A percentile compares a stretch with the other conserved stretches of the same genome.
phyloP scores from a whole-genome alignment of 1,140 invertebrate species.

The Chionoecetes opilio region DNA sequence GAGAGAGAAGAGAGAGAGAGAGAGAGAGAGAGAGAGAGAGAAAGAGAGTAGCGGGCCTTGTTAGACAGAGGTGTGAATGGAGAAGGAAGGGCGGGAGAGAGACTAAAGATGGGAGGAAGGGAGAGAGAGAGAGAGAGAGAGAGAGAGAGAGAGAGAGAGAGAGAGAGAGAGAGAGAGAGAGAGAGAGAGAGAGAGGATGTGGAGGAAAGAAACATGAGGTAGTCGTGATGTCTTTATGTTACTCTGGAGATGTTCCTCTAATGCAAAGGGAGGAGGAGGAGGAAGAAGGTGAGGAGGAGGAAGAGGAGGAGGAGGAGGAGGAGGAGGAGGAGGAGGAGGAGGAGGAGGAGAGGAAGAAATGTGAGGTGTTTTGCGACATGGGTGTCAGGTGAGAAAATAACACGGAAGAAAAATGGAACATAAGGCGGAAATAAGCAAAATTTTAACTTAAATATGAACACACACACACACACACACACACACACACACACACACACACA shows the following conservation, averaged over 20 bases:
- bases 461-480: background rate
- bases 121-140: no score
- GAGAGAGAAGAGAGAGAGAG: background rate
- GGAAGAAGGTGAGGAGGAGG: background rate
- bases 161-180: conserved; percentile 25
- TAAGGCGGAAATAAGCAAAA: background rate
- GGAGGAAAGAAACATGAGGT: conserved; percentile 27
- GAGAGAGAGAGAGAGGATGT: no score
- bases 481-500: no score
- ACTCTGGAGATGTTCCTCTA: background rate
- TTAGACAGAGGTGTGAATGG: background rate
- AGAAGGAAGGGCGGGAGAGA: background rate
- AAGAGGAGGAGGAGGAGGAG: conserved; percentile 20
- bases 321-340: conserved; percentile 39
- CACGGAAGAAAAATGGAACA: background rate
- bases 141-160: conserved; percentile 24
- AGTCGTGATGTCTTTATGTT: background rate
- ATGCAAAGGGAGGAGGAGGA: background rate
- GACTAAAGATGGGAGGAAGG: background rate
- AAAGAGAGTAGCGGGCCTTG: background rate
- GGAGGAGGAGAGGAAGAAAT: background rate
- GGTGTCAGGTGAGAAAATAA: background rate
- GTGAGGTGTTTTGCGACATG: background rate
- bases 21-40: background rate
- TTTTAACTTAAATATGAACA: no score